Base-by-base conservation (phyloP, 2,113 vertebrate species). In the Boulengeromyrus knoepffleri region DNA sequence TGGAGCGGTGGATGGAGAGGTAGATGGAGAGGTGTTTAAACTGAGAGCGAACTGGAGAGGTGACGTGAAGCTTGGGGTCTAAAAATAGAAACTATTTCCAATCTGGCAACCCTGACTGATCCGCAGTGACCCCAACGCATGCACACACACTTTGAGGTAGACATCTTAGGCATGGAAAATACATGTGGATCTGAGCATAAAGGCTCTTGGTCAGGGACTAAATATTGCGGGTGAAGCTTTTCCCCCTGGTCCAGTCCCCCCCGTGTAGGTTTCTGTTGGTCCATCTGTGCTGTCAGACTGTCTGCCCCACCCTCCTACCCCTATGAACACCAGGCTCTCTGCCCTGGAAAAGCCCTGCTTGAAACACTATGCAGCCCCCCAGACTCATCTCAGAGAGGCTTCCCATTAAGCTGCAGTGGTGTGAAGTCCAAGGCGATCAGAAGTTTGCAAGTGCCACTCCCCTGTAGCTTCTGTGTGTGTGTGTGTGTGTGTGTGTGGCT, bases 71-170 rank as follows among this genome's bases (percentile, higher is more conserved):
- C 53, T 62, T 89, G 47, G 15, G 56, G 87, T 88, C 92, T 93
- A 93, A 91, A 91, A 93, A 93, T 93, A 93, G 46, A 87, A 50
- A 89, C 24, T 88, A 36, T 36, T 36, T 21, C 36, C 39, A 58
- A 42, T 49, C 85, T 83, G 85, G 80, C n/a, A 74, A 53, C 45
- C 58, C 50, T 56, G n/a, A 49, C 47, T 47, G 8, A 24, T 45
- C 45, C 62, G 47, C 27, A 17, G 87, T 88, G 86, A 91, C 66
- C 45, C 45, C 66, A 13, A 49, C 2, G n/a, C 50, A 36, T 46
- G 83, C 27, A 53, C 47, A 88, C 46, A 88, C 46, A 17, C 27
- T 47, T 42, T n/a, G 0, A 46, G 45, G n/a, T 36, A 46, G 27
- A 31, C 53, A 89, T 27, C n/a, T 36, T 74, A 46, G 83, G 31